Conservation (phyloP, 2,797 vertebrate genomes). For the Pipistrellus pygmaeus region DNA sequence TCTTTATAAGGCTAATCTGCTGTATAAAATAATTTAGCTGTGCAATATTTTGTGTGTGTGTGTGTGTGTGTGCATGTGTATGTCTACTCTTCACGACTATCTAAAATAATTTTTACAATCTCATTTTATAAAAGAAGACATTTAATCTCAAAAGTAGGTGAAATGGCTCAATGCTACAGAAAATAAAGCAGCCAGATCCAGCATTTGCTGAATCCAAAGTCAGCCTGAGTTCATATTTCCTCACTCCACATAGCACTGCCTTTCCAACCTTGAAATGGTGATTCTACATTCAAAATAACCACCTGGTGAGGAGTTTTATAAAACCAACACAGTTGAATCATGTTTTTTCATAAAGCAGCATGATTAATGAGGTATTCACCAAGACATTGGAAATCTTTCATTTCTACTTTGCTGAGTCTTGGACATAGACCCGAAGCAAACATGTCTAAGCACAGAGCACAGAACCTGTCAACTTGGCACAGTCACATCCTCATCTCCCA, state of each 20-base stretch:
- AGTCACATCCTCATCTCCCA: neutral
- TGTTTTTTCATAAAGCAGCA: conserved; percentile 5
- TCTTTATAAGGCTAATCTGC: neutral
- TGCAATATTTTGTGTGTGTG: no score
- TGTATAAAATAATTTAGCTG: neutral
- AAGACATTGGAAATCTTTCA: neutral
- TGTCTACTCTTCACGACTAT: neutral
- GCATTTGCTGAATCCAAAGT: conserved; percentile 6
- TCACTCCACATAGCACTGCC: neutral
- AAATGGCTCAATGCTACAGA: neutral
- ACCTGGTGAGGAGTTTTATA: neutral
- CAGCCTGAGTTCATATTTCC: neutral
- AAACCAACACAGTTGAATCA: neutral
- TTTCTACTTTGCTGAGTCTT: neutral
- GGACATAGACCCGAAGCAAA: neutral
- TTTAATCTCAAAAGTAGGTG: neutral
- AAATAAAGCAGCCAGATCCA: neutral
- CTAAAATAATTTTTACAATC: neutral
- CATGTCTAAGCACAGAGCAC: neutral
- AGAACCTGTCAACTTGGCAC: neutral
- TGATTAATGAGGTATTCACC: neutral
- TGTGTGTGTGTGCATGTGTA: no score
- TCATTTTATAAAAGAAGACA: neutral
- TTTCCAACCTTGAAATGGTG: neutral
- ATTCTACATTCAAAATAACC: neutral